A percentile compares a stretch with the other conserved stretches of the same genome.
phyloP scores from a whole-genome alignment of 2,888 invertebrate species.

The Doris montereyensis region DNA sequence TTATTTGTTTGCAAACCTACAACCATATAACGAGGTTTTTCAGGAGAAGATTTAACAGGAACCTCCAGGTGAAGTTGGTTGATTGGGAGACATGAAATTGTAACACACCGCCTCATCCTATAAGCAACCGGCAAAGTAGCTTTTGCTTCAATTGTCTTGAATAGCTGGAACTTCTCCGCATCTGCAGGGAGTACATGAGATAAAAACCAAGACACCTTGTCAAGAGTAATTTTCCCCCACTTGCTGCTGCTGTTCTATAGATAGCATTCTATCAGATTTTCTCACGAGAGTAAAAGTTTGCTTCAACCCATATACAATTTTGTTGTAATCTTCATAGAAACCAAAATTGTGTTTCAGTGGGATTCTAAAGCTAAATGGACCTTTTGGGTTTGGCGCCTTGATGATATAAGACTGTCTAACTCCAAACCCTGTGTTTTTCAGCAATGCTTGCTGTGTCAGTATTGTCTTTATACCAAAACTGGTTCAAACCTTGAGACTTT shows the following conservation, averaged over 20 bases:
- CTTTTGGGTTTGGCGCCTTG: too few species aligned
- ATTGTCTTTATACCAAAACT: not conserved
- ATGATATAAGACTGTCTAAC: not conserved
- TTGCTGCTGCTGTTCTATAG: too few species aligned
- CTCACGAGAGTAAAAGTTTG: conserved; percentile 7
- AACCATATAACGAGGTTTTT: conserved; percentile 21
- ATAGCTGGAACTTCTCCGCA: not conserved
- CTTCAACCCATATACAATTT: conserved; percentile 13
- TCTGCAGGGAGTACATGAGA: not conserved
- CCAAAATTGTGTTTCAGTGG: conserved; percentile 22
- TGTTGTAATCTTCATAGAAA: conserved; percentile 18
- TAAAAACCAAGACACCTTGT: conserved; percentile 10
- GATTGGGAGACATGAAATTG: not conserved
- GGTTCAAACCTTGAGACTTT: too few species aligned
- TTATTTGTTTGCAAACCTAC: conserved; percentile 21
- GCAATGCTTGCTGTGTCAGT: not conserved
- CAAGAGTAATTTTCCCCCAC: not conserved
- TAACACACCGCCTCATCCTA: not conserved
- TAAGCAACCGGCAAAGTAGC: too few species aligned
- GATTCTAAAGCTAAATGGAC: not conserved
- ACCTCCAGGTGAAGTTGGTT: not conserved
- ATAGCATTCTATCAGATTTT: too few species aligned
- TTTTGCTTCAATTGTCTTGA: too few species aligned
- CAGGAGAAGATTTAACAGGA: not conserved
- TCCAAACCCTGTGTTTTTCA: not conserved